Base-by-base conservation (phyloP, 2,888 invertebrate genomes). In the Chrysina gloriosa region DNA sequence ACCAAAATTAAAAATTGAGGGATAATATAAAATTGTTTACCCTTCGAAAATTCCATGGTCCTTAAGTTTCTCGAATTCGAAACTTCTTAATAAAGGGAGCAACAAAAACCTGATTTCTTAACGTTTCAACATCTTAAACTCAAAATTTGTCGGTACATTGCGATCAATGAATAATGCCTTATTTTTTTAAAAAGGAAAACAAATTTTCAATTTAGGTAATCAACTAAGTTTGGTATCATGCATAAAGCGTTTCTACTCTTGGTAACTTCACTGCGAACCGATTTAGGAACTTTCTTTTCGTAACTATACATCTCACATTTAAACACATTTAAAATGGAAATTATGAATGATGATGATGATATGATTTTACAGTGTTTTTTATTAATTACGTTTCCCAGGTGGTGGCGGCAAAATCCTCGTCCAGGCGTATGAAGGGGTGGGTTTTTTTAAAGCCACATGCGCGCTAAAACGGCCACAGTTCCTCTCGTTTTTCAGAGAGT, bases 401-500 rank as follows among this genome's bases (percentile, higher is more conserved):
- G n/a, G 65, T 54, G 19, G 16, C 9, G 31, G 11, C 31, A 25
- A 39, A 19, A 5, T 54, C 54, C 27, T 34, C 54, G 34, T 9
- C 3, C 11, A 11, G 29, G 16, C n/a, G n/a, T 31, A 34, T 34
- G 34, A 34, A 21, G 31, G 19, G 34, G 3, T 31, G 16, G n/a
- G 16, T 16, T 52, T 52, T 16, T 45, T 23, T 42, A 45, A 50
- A 31, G 64, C 54, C 67, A 34, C 52, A 64, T 63, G 56, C 69
- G 71, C 71, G 54, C 69, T 70, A 74, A 72, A 31, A 31, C 16
- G 14, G 71, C 58, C 25, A 42, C 14, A 70, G 48, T 9, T 29
- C 50, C 70, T 72, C 73, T 73, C 71, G 75, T 67, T 70, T 65
- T 69, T 36, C 29, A 69, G 56, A 69, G 70, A 72, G 74, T 71